phyloP scores from a whole-genome alignment of 2,113 vertebrate genomes.

The Pantherophis guttatus region DNA sequence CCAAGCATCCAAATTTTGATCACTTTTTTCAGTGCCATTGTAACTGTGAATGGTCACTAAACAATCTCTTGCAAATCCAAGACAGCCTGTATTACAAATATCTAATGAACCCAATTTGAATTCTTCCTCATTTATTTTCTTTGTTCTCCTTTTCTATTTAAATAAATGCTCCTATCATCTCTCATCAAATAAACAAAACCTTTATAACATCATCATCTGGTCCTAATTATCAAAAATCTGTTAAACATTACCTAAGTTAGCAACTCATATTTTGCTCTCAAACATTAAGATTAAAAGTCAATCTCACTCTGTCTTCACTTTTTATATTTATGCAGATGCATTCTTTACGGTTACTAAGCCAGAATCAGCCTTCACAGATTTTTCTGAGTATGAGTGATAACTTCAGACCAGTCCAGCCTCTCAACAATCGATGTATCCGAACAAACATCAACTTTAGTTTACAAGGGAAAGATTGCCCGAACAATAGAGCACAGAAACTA shows the following conservation, averaged over 20 bases:
- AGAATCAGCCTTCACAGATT: constrained; percentile 99
- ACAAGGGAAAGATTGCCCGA: constrained; percentile 98
- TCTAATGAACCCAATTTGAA: background rate
- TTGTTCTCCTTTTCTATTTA: background rate
- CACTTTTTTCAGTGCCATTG: background rate
- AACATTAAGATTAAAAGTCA: background rate
- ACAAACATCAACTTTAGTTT: constrained; percentile 99
- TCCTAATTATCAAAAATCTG: background rate
- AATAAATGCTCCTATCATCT: background rate
- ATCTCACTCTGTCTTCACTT: background rate
- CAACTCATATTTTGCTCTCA: background rate
- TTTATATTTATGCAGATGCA: constrained; percentile 84
- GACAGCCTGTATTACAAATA: background rate
- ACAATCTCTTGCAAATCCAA: background rate
- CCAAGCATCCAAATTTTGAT: too few species aligned
- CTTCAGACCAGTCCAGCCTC: constrained; percentile 91
- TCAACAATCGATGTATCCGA: constrained; percentile 98
- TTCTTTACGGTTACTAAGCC: constrained; percentile 95
- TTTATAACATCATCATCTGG: background rate
- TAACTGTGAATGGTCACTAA: background rate
- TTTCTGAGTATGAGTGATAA: constrained; percentile 99
- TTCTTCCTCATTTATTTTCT: background rate
- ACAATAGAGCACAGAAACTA: constrained; percentile 97
- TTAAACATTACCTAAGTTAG: background rate
- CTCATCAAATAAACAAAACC: background rate